Percentiles rank a stretch among this genome's conserved stretches.
phyloP scores from a whole-genome alignment of 2,113 vertebrate species.

The Mormyrus iriodes region DNA sequence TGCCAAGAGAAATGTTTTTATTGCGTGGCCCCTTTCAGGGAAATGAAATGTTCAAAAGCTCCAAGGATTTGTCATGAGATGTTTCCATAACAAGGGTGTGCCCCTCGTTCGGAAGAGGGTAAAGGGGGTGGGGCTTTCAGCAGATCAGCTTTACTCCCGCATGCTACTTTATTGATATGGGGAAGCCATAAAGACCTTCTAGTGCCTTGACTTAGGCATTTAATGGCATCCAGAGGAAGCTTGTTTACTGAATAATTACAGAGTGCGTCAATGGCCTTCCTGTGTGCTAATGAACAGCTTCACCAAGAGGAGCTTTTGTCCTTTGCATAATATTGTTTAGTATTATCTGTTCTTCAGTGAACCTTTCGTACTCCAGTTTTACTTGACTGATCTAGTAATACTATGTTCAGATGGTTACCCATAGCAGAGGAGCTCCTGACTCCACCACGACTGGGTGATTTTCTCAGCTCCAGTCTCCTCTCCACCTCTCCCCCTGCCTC shows the following conservation, averaged over 20 bases:
- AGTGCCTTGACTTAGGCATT: conserved; percentile 32
- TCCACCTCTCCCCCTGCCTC: neutral
- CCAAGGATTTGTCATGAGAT: neutral
- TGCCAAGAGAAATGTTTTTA: neutral
- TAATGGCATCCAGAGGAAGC: conserved; percentile 50
- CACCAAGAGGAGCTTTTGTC: neutral
- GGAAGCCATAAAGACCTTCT: conserved; percentile 46
- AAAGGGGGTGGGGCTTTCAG: neutral
- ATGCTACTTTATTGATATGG: conserved; percentile 26
- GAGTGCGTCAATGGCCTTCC: conserved; percentile 24
- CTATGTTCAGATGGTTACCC: conserved; percentile 19
- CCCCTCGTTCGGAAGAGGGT: neutral
- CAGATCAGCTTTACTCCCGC: neutral
- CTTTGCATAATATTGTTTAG: neutral
- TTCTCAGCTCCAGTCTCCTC: neutral
- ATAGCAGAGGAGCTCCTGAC: neutral
- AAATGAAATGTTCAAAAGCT: neutral
- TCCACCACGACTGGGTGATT: neutral
- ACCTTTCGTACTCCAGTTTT: neutral
- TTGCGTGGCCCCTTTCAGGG: neutral
- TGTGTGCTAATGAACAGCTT: conserved; percentile 17
- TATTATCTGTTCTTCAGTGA: neutral
- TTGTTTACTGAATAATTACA: conserved; percentile 47
- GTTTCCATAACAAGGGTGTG: neutral
- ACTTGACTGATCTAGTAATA: neutral